Conservation (phyloP, 1,140 invertebrate species). For the Caenorhabditis latens region DNA sequence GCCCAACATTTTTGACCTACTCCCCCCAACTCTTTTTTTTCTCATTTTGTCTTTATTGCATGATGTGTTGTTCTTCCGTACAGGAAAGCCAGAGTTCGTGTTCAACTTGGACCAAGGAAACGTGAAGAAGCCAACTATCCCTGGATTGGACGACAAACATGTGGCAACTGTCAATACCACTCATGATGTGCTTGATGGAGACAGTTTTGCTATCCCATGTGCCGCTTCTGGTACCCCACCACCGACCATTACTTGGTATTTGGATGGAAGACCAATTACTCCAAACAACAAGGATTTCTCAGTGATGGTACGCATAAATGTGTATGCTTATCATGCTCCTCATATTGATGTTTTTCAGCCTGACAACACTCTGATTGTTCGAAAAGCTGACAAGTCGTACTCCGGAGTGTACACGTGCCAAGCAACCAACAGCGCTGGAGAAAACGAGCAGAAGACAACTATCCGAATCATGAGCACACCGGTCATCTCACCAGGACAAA, state of each 20-base stretch:
- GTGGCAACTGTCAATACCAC: conserved; percentile 4
- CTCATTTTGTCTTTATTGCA: conserved; percentile 56
- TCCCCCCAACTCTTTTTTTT: conserved; percentile 34
- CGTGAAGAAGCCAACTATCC: neutral
- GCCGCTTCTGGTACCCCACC: conserved; percentile 74
- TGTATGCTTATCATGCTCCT: neutral
- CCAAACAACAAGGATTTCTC: conserved; percentile 76
- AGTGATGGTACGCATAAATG: conserved; percentile 71
- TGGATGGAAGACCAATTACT: conserved; percentile 72
- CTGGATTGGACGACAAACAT: neutral
- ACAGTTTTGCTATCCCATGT: conserved; percentile 43
- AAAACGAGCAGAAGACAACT: conserved; percentile 66
- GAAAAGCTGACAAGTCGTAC: conserved; percentile 77
- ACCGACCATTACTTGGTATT: conserved; percentile 74
- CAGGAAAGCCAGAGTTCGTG: conserved; percentile 61
- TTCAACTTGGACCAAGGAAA: neutral
- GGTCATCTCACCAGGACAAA: conserved; percentile 69
- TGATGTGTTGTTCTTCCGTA: conserved; percentile 57
- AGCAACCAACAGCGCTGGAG: conserved; percentile 78
- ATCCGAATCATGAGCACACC: conserved; percentile 66
- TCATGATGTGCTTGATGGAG: conserved; percentile 49
- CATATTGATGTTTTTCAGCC: conserved; percentile 68
- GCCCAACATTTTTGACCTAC: conserved; percentile 41
- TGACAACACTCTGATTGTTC: conserved; percentile 79
- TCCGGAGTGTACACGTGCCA: conserved; percentile 78